These are phyloP conservation scores for Herpetotheres cachinnans DNA, from an alignment of 2,113 vertebrate genomes.

Conservation along the genomic window DNA sequence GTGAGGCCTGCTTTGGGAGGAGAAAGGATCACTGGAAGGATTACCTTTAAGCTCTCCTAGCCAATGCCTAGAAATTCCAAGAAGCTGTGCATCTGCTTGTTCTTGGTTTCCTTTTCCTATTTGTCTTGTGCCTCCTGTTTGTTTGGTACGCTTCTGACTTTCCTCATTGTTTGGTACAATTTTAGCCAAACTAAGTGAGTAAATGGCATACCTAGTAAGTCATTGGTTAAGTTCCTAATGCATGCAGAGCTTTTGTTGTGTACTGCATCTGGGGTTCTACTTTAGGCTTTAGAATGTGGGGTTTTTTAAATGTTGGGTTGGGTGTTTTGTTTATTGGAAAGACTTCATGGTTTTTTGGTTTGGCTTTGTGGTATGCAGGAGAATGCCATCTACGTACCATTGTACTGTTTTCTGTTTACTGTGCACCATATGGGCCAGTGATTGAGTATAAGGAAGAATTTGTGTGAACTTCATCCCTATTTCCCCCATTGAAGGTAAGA, in stretches of 20 bases:
- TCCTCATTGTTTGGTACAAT: background rate
- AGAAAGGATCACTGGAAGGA: background rate
- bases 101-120: background rate
- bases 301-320: background rate
- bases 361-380: slow-evolving; percentile 11
- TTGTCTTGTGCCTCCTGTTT: background rate
- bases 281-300: background rate
- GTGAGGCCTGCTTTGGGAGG: fast-evolving
- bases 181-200: background rate
- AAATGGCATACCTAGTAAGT: background rate
- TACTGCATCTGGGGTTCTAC: background rate
- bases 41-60: background rate
- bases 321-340: background rate
- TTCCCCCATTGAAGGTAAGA: background rate
- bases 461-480: background rate
- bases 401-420: background rate
- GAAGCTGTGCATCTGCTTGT: background rate
- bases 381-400: background rate
- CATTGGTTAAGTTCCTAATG: background rate
- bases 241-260: background rate
- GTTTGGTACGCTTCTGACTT: background rate
- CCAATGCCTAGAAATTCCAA: background rate
- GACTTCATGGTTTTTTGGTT: background rate
- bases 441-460: background rate
- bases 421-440: background rate